Evolutionary conservation across 2,113 vertebrate species (phyloP).

Genomic region (Odocoileus hemionus): DNA sequence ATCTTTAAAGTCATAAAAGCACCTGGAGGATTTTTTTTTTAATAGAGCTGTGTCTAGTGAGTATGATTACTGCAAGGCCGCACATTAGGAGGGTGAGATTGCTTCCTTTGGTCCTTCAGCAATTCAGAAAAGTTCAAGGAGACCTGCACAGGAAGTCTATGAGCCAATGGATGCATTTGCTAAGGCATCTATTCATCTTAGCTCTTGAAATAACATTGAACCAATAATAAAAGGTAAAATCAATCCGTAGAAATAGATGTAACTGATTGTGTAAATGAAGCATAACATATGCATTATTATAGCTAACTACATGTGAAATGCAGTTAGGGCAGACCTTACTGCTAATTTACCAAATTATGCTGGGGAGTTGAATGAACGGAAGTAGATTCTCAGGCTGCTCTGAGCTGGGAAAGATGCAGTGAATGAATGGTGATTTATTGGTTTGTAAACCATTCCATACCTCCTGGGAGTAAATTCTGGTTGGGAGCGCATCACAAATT

Average conservation of each 20-base stretch:
- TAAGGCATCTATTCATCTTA: slow-evolving; percentile 68
- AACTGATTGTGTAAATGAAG: slow-evolving; percentile 75
- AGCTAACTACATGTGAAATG: slow-evolving; percentile 69
- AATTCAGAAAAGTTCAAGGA: not conserved
- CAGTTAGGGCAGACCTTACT: slow-evolving; percentile 32
- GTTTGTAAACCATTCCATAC: not conserved
- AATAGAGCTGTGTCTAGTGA: not conserved
- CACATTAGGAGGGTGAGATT: not conserved
- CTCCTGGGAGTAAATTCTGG: slow-evolving; percentile 16
- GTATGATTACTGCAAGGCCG: not conserved
- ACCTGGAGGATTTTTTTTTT: not conserved
- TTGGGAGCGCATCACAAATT: not conserved
- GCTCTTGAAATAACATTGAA: slow-evolving; percentile 63
- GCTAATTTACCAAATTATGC: slow-evolving; percentile 67
- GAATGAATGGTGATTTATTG: not conserved
- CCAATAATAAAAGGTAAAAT: slow-evolving; percentile 69
- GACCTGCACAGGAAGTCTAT: not conserved
- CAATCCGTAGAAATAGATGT: slow-evolving; percentile 61
- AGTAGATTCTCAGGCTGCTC: slow-evolving; percentile 17
- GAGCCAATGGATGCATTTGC: not conserved
- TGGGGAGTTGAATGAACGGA: slow-evolving; percentile 22
- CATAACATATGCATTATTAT: slow-evolving; percentile 65
- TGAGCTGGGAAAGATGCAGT: not conserved
- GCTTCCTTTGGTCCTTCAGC: not conserved
- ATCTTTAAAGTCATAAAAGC: not conserved